Evolutionary conservation across 2,888 invertebrate species (phyloP).

Genomic region (Operophtera brumata): DNA sequence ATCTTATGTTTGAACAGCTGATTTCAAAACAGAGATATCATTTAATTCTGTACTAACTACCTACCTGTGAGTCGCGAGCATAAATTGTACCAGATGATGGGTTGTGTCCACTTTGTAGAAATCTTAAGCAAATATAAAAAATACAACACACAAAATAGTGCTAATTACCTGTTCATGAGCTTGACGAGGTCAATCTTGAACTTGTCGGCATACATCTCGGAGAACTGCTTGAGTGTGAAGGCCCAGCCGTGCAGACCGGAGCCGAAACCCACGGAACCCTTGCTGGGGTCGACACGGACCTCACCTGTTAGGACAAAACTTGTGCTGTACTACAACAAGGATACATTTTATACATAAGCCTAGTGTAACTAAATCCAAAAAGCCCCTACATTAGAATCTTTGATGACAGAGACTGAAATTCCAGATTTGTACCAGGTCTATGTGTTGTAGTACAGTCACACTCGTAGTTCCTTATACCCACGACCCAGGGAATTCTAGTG

Average conservation of each 20-base stretch:
- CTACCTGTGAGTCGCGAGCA: too few species aligned
- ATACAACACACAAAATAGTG: not conserved
- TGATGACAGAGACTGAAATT: too few species aligned
- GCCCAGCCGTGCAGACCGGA: conserved; percentile 99
- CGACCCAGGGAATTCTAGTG: too few species aligned
- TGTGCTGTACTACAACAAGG: not conserved
- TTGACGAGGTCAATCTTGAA: conserved; percentile 98
- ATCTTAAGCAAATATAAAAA: not conserved
- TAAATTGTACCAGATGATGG: too few species aligned
- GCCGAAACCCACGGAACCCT: conserved; percentile 99
- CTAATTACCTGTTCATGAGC: conserved; percentile 90
- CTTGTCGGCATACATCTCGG: conserved; percentile 99
- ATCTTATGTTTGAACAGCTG: not conserved
- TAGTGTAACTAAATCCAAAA: too few species aligned
- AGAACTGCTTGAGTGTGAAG: conserved; percentile 99
- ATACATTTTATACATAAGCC: not conserved
- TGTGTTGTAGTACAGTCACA: too few species aligned
- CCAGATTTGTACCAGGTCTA: too few species aligned
- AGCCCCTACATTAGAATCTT: too few species aligned
- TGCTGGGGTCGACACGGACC: conserved; percentile 98
- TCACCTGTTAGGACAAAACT: conserved; percentile 80
- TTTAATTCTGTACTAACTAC: not conserved
- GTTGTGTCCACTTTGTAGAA: too few species aligned
- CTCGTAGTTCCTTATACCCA: too few species aligned
- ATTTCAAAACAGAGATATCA: not conserved